Conservation (phyloP, 2,888 invertebrate species). For the Selenia dentaria region DNA sequence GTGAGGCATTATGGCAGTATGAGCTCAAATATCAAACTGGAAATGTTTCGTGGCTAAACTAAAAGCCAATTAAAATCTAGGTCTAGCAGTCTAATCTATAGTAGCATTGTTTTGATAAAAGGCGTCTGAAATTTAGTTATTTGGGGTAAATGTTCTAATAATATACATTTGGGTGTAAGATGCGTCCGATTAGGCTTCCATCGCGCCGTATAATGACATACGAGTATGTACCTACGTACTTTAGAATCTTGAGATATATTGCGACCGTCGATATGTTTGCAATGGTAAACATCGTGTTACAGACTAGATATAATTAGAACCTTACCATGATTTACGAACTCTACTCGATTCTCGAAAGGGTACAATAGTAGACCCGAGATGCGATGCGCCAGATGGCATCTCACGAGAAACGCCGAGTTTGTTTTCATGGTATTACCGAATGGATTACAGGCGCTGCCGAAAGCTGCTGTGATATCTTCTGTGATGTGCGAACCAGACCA, state of each 20-base stretch:
- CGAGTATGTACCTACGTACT: too few relatives aligned
- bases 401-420: constrained; percentile 30
- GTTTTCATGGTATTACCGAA: constrained; percentile 33
- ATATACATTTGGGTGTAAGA: too few relatives aligned
- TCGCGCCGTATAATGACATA: too few relatives aligned
- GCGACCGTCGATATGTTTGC: constrained; percentile 55
- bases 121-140: constrained; percentile 5
- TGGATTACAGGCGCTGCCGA: constrained; percentile 65
- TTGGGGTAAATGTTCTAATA: constrained; percentile 3
- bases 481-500: constrained; percentile 78
- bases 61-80: constrained; percentile 27
- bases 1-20: constrained; percentile 28
- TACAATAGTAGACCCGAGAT: constrained; percentile 14
- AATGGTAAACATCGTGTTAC: constrained; percentile 45
- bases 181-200: too few relatives aligned
- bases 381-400: constrained; percentile 13
- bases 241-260: too few relatives aligned
- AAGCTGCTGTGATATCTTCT: constrained; percentile 81
- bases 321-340: constrained; percentile 34
- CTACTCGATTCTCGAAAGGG: constrained; percentile 31
- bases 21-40: constrained; percentile 34
- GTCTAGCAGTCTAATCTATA: constrained; percentile 10
- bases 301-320: constrained; percentile 33
- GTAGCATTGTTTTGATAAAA: constrained; percentile 20
- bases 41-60: constrained; percentile 30